Base-by-base conservation (phyloP, 2,113 vertebrate species). In the Arvicanthis niloticus region DNA sequence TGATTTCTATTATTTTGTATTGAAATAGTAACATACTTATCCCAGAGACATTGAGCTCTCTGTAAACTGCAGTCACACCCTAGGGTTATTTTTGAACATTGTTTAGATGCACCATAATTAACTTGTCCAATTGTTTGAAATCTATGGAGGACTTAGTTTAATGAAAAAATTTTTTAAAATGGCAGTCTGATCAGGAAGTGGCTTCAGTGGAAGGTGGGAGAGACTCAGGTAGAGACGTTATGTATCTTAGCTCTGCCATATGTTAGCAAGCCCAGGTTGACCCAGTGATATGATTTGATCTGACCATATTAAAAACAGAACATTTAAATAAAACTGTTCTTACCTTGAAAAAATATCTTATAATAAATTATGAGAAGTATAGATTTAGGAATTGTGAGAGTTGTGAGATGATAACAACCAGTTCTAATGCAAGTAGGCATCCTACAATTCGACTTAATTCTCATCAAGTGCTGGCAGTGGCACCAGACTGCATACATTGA, bases 71-170 rank as follows among this genome's bases (percentile, higher is more conserved):
- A 98, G 98, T 98, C 98, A 99, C 98, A 96, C n/a, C 7, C 98
- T 99, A 98, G 98, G 98, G 97, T 99, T 98, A 99, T 98, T 97
- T 98, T 98, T 98, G 96, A 98, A 97, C 97, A 98, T 96, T 97
- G 98, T 98, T 98, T 98, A 99, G 98, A 96, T 98, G 98, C 98
- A 98, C 97, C 96, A 98, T 98, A 98, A 98, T 98, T 98, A 98
- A 98, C 98, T 98, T 98, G 98, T 97, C 96, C 98, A 99, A 98
- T 98, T 96, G 96, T 96, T 99, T 98, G 98, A 98, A 98, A 98
- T 98, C 98, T 98, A 98, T 98, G 98, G 98, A 98, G 98, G 96
- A 98, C 98, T 98, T 99, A 98, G 98, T 98, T 98, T 98, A 98
- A 98, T 98, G 98, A 87, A 94, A 94, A 98, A 97, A 85, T n/a